A percentile compares a stretch with the other conserved stretches of the same genome.
Conservation (phyloP, 1,140 invertebrate genomes). For the Mylabris phalerata region DNA sequence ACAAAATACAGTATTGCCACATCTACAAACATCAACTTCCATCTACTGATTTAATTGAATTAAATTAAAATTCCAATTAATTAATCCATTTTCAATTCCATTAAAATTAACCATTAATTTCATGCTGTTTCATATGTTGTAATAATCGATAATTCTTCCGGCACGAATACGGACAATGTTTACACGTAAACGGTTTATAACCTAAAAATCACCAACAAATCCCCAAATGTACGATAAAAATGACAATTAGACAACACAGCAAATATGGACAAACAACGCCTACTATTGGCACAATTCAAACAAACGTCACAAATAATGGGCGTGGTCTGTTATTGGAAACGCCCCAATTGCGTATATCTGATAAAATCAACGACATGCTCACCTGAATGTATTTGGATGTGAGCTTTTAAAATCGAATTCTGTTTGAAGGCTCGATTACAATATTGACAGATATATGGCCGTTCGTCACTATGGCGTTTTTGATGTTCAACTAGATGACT, state of each 20-base stretch:
- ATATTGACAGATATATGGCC: constrained; percentile 31
- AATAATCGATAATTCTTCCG: constrained; percentile 25
- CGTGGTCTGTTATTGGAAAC: too few relatives aligned
- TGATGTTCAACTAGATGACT: constrained; percentile 36
- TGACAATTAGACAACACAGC: neutral
- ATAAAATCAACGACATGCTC: neutral
- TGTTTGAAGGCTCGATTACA: constrained; percentile 36
- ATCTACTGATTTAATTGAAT: too few relatives aligned
- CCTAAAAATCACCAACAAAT: constrained; percentile 15
- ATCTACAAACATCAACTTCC: too few relatives aligned
- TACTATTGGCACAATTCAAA: too few relatives aligned
- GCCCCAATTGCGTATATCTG: too few relatives aligned
- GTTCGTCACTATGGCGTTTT: constrained; percentile 38
- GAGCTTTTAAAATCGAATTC: constrained; percentile 29
- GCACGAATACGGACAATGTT: constrained; percentile 21
- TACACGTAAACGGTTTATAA: constrained; percentile 24
- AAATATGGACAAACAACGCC: neutral
- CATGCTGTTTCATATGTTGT: constrained; percentile 27
- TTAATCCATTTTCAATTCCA: too few relatives aligned
- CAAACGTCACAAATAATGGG: too few relatives aligned
- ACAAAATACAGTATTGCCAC: too few relatives aligned
- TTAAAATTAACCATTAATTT: neutral
- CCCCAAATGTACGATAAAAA: neutral
- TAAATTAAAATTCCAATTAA: too few relatives aligned
- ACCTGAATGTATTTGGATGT: constrained; percentile 34